Conservation (phyloP, 2,113 vertebrate species). For the Apodemus sylvaticus region DNA sequence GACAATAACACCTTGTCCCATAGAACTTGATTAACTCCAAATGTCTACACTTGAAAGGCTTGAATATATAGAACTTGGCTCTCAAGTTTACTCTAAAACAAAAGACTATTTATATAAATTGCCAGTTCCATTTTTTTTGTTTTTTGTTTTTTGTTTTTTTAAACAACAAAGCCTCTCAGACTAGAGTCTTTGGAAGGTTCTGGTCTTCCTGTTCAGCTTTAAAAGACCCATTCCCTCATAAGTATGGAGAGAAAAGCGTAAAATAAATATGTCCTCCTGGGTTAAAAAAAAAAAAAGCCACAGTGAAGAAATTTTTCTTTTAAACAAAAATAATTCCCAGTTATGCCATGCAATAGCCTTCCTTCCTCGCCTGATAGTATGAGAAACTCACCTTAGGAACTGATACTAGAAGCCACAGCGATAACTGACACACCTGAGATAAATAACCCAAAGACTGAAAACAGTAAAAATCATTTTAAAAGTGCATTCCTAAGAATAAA, state of each 20-base stretch:
- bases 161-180: background rate
- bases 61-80: background rate
- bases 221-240: background rate
- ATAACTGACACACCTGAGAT: constrained; percentile 55
- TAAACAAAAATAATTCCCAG: constrained; percentile 27
- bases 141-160: constrained; percentile 20
- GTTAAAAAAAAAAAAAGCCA: constrained; percentile 4
- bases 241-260: background rate
- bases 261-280: background rate
- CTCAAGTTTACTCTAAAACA: constrained; percentile 29
- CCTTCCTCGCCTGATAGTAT: background rate
- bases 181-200: background rate
- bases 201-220: constrained; percentile 11
- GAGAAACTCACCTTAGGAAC: background rate
- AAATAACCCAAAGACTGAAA: constrained; percentile 45
- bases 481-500: constrained; percentile 71
- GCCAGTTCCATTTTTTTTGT: background rate
- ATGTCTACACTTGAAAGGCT: background rate
- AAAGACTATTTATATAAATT: background rate
- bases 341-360: constrained; percentile 22
- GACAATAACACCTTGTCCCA: background rate
- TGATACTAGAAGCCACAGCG: constrained; percentile 38
- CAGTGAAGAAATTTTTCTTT: constrained; percentile 24
- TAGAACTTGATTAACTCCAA: background rate
- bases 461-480: constrained; percentile 57